Evolutionary conservation across 2,888 invertebrate species (phyloP).

Genomic region (Sisyra nigra): DNA sequence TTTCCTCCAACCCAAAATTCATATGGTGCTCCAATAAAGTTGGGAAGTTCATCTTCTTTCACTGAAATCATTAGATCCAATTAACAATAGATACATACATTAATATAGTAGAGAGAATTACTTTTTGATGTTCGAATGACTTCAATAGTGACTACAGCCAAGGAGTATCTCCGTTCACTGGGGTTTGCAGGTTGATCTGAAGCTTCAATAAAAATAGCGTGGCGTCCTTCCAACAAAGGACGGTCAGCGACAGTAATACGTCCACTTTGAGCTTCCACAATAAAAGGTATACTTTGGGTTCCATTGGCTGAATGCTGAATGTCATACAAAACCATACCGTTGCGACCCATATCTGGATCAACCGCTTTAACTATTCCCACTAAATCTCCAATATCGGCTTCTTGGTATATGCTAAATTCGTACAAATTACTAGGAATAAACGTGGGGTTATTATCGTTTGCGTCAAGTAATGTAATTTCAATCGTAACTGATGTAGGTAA

Average conservation of each 20-base stretch:
- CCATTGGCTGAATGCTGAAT: slow-evolving; percentile 51
- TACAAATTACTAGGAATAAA: slow-evolving; percentile 74
- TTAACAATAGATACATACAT: slow-evolving; percentile 4
- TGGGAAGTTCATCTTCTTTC: slow-evolving; percentile 37
- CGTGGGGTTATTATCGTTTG: slow-evolving; percentile 82
- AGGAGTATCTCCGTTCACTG: slow-evolving; percentile 62
- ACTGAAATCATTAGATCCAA: background rate
- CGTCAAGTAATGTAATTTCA: slow-evolving; percentile 69
- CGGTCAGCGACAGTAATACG: slow-evolving; percentile 44
- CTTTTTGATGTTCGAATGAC: slow-evolving; percentile 38
- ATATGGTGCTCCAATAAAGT: slow-evolving; percentile 71
- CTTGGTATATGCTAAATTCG: slow-evolving; percentile 50
- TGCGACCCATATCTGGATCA: slow-evolving; percentile 65
- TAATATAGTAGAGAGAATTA: slow-evolving; percentile 17
- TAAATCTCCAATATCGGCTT: slow-evolving; percentile 49
- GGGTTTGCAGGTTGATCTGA: slow-evolving; percentile 71
- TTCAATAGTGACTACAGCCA: slow-evolving; percentile 74
- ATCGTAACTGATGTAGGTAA: slow-evolving; percentile 46
- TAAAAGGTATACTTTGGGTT: slow-evolving; percentile 48
- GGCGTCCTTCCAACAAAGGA: slow-evolving; percentile 50
- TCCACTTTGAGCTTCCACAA: slow-evolving; percentile 54
- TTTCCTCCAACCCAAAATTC: slow-evolving; percentile 85
- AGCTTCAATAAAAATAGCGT: slow-evolving; percentile 71
- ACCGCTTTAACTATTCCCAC: slow-evolving; percentile 67
- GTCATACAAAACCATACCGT: slow-evolving; percentile 60